Conservation (phyloP, 2,113 vertebrate genomes). For the Camelus dromedarius region DNA sequence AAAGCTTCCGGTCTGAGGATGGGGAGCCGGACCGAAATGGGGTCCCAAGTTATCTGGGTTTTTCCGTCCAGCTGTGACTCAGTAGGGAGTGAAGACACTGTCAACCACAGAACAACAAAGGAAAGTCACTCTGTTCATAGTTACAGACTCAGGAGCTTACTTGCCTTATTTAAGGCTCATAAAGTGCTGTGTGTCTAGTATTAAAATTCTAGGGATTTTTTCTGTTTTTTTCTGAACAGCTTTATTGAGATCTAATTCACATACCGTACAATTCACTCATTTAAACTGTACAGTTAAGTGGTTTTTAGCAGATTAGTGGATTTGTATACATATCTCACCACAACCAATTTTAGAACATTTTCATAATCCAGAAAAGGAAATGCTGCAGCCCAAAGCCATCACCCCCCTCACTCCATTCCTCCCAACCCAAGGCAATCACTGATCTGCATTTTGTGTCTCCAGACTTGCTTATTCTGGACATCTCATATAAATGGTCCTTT, state of each 20-base stretch:
- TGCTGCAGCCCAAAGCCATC: accelerated
- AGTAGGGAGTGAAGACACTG: not conserved
- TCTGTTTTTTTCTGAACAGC: not conserved
- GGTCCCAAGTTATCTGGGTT: not conserved
- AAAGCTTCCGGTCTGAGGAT: not conserved
- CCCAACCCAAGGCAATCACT: not conserved
- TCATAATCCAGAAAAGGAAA: not conserved
- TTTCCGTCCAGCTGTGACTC: not conserved
- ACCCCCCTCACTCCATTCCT: not conserved
- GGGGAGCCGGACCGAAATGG: not conserved
- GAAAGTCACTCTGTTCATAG: too few relatives aligned
- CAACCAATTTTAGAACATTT: not conserved
- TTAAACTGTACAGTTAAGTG: not conserved
- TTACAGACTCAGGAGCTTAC: not conserved
- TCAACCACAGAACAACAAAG: not conserved
- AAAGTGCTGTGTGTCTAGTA: not conserved
- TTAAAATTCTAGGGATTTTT: not conserved
- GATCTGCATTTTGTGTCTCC: not conserved
- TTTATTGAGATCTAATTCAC: not conserved
- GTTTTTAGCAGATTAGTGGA: not conserved
- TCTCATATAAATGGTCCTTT: not conserved
- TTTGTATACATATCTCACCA: not conserved
- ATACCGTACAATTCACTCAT: not conserved
- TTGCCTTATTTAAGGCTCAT: not conserved
- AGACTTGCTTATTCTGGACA: not conserved